Conservation (phyloP, 2,797 vertebrate genomes). For the Sparidentex hasta region DNA sequence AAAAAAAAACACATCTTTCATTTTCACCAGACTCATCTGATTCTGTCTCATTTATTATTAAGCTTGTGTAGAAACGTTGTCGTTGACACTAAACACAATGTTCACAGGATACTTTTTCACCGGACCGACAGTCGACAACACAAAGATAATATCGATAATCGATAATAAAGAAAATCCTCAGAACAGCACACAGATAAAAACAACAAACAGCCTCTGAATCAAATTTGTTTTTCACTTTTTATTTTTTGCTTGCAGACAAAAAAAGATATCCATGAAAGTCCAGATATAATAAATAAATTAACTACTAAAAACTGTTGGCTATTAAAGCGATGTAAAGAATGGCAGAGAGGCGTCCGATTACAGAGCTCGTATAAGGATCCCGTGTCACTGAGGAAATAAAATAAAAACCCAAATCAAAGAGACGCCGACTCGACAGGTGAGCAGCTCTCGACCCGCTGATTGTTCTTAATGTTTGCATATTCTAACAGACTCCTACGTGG, state of each 20-base stretch:
- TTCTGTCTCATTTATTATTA: no score
- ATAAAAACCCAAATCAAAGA: slow-evolving; percentile 8
- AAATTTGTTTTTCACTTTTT: slow-evolving; percentile 48
- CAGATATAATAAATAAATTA: slow-evolving; percentile 83
- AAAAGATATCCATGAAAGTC: slow-evolving; percentile 66
- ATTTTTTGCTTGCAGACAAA: slow-evolving; percentile 77
- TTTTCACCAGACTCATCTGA: no score
- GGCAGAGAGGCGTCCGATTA: slow-evolving; percentile 51
- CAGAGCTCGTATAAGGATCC: slow-evolving; percentile 42
- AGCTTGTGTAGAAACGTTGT: no score
- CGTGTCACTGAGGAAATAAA: slow-evolving; percentile 13
- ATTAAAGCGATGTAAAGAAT: slow-evolving; percentile 66
- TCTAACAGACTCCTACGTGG: slow-evolving; percentile 44
- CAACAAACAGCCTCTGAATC: background rate
- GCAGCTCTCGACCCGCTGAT: slow-evolving; percentile 43
- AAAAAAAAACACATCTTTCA: no score
- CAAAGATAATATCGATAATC: no score
- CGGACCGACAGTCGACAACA: no score
- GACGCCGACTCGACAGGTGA: slow-evolving; percentile 1
- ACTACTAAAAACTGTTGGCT: slow-evolving; percentile 63
- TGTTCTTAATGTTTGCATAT: slow-evolving; percentile 69
- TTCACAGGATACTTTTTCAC: no score
- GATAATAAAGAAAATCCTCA: background rate
- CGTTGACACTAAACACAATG: no score
- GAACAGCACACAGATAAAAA: background rate